A percentile compares a stretch with the other conserved stretches of the same genome.
Conservation (phyloP, 2,888 invertebrate genomes). For the Trichacis sp. region DNA sequence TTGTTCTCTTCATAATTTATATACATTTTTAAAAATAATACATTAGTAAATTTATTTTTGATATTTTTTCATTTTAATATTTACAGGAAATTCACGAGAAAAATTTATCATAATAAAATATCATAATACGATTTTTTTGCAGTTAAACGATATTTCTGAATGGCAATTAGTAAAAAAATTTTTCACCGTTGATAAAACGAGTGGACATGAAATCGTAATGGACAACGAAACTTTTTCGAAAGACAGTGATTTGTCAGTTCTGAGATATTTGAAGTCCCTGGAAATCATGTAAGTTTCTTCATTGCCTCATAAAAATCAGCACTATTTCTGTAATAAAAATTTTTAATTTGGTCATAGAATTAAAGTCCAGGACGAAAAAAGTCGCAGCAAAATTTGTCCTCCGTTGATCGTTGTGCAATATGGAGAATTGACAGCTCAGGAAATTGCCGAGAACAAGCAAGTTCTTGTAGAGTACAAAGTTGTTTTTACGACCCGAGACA, state of each 20-base stretch:
- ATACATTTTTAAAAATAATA: no score
- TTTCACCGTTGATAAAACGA: slow-evolving; percentile 75
- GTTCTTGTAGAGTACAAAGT: slow-evolving; percentile 66
- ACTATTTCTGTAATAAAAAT: slow-evolving; percentile 7
- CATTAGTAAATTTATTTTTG: no score
- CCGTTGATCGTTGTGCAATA: slow-evolving; percentile 75
- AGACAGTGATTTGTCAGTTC: slow-evolving; percentile 49
- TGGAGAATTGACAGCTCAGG: slow-evolving; percentile 68
- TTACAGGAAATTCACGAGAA: neutral
- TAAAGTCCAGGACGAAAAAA: slow-evolving; percentile 64
- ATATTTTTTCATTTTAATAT: no score
- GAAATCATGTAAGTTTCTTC: slow-evolving; percentile 56
- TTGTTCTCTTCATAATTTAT: no score
- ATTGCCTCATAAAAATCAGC: neutral
- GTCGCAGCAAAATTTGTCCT: slow-evolving; percentile 73
- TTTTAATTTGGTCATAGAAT: slow-evolving; percentile 57
- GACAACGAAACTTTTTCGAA: slow-evolving; percentile 48
- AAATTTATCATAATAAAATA: no score
- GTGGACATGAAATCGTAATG: slow-evolving; percentile 61
- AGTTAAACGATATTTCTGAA: slow-evolving; percentile 64
- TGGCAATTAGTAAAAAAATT: slow-evolving; percentile 79
- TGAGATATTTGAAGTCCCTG: slow-evolving; percentile 66
- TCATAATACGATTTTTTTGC: no score
- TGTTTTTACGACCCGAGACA: slow-evolving; percentile 66
- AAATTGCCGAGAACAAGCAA: slow-evolving; percentile 62